These are phyloP conservation scores for Eulacestoma nigropectus DNA, from an alignment of 2,113 vertebrate genomes.

Conservation along the genomic window DNA sequence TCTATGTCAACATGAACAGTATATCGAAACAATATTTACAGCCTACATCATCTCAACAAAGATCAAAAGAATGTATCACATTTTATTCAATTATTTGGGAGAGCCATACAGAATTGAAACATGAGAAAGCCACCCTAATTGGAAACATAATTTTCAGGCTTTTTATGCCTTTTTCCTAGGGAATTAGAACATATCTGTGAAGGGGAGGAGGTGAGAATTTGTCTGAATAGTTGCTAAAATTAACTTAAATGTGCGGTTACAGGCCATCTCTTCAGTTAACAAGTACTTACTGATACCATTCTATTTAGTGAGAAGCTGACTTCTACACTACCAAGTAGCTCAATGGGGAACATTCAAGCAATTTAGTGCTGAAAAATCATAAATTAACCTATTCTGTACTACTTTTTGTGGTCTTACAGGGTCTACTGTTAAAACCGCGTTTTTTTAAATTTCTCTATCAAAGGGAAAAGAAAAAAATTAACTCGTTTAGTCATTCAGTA, in stretches of 20 bases:
- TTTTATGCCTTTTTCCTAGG: neutral
- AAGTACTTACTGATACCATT: constrained; percentile 3
- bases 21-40: neutral
- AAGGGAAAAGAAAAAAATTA: neutral
- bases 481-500: neutral
- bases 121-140: constrained; percentile 23
- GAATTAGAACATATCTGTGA: constrained; percentile 28
- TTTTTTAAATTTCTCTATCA: neutral
- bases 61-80: constrained; percentile 16
- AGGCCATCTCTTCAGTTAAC: constrained; percentile 34
- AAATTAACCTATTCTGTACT: neutral
- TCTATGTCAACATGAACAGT: neutral
- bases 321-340: neutral
- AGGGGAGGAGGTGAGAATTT: constrained; percentile 37
- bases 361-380: neutral
- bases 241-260: constrained; percentile 32
- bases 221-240: constrained; percentile 46
- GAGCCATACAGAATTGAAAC: constrained; percentile 2
- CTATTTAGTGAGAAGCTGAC: neutral
- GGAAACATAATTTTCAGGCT: neutral
- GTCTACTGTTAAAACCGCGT: neutral
- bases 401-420: neutral
- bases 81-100: constrained; percentile 36
- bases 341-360: neutral
- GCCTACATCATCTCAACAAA: neutral